These are phyloP conservation scores for Coccyzus lansbergi DNA, from an alignment of 2,797 vertebrate genomes.

Conservation along the genomic window DNA sequence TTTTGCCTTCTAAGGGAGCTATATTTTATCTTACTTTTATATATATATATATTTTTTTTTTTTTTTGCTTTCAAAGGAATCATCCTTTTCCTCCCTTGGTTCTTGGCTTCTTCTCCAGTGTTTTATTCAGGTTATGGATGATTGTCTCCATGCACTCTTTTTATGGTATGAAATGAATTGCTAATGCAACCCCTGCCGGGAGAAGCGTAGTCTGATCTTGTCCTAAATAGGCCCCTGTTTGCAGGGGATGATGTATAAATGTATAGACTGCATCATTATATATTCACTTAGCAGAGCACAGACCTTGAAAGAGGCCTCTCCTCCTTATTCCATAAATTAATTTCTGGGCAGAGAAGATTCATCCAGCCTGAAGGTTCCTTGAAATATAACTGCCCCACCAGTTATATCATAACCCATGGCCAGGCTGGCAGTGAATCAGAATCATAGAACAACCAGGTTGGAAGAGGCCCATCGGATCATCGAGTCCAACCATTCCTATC, in stretches of 20 bases:
- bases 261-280: conserved; percentile 64
- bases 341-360: conserved; percentile 42
- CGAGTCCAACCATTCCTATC: too few species aligned
- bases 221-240: conserved; percentile 72
- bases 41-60: background rate
- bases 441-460: too few species aligned
- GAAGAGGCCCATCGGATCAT: too few species aligned
- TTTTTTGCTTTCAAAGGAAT: conserved; percentile 21
- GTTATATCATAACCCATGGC: background rate
- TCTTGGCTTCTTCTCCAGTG: conserved; percentile 43
- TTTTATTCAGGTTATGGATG: conserved; percentile 38
- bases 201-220: conserved; percentile 70
- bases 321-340: conserved; percentile 64
- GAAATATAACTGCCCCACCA: background rate
- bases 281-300: conserved; percentile 65
- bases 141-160: conserved; percentile 53
- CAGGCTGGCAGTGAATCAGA: background rate
- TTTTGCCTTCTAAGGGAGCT: background rate
- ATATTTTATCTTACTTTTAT: background rate
- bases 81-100: background rate
- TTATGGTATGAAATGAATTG: conserved; percentile 68
- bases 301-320: conserved; percentile 37
- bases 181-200: conserved; percentile 63
- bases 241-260: conserved; percentile 69
- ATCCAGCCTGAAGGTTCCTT: conserved; percentile 22